These are phyloP conservation scores for Coregonus suidteri DNA, from an alignment of 2,797 vertebrate genomes.

Conservation along the genomic window DNA sequence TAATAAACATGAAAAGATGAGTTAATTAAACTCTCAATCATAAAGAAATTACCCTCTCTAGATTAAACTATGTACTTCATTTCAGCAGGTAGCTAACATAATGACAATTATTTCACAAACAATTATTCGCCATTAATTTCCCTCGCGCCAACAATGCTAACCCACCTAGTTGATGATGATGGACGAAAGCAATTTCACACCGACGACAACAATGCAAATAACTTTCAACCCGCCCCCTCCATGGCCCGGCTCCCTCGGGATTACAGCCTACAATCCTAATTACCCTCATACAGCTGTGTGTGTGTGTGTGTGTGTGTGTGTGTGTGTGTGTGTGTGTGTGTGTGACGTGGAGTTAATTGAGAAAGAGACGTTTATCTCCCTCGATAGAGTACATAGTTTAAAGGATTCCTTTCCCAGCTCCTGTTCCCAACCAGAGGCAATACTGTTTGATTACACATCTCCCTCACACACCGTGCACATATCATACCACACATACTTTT, in stretches of 20 bases:
- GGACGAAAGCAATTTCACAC: slow-evolving; percentile 66
- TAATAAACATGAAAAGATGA: too few relatives aligned
- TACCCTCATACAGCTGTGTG: slow-evolving; percentile 63
- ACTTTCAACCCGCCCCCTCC: slow-evolving; percentile 48
- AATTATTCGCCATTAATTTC: slow-evolving; percentile 59
- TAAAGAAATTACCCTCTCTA: slow-evolving; percentile 27
- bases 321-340: slow-evolving; percentile 37
- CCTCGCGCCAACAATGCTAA: slow-evolving; percentile 46
- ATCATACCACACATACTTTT: slow-evolving; percentile 10
- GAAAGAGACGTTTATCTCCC: slow-evolving; percentile 58
- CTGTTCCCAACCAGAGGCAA: not conserved
- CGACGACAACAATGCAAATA: slow-evolving; percentile 65
- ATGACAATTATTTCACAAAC: slow-evolving; percentile 59
- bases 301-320: slow-evolving; percentile 23
- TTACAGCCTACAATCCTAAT: slow-evolving; percentile 67
- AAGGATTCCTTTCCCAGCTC: slow-evolving; percentile 29
- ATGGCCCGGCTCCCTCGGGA: slow-evolving; percentile 36
- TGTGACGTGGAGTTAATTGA: slow-evolving; percentile 53
- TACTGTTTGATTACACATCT: not conserved
- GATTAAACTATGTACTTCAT: slow-evolving; percentile 11
- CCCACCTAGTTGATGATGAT: slow-evolving; percentile 63
- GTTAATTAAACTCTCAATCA: slow-evolving; percentile 15
- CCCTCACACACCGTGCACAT: slow-evolving; percentile 26
- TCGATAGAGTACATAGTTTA: slow-evolving; percentile 47
- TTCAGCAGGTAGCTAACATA: slow-evolving; percentile 16